Evolutionary conservation across 2,797 vertebrate species (phyloP).

Genomic region (Sebastes reedi): DNA sequence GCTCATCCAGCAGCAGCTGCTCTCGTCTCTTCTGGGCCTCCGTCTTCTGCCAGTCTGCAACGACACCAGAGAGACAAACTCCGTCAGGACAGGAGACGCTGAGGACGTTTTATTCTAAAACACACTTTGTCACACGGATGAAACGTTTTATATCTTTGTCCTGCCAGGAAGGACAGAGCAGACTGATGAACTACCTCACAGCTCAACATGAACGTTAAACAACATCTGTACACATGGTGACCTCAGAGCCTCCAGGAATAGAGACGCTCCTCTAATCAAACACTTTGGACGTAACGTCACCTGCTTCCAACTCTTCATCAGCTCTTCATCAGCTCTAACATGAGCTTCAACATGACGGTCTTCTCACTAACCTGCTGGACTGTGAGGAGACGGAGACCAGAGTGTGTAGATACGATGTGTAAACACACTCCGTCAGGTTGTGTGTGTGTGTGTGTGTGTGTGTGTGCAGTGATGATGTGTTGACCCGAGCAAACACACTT

Average conservation of each 20-base stretch:
- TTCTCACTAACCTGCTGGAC: constrained; percentile 19
- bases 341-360: neutral
- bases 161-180: neutral
- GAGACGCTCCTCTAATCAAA: neutral
- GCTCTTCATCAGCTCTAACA: too few relatives aligned
- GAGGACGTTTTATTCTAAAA: neutral
- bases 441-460: constrained; percentile 26
- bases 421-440: constrained; percentile 23
- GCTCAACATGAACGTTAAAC: neutral
- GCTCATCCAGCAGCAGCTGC: constrained; percentile 95
- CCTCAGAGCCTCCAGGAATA: neutral
- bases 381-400: neutral
- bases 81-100: constrained; percentile 10
- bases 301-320: neutral
- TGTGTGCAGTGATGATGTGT: constrained; percentile 1
- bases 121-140: neutral
- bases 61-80: constrained; percentile 24
- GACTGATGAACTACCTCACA: neutral
- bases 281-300: neutral
- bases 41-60: constrained; percentile 96
- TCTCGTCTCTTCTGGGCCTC: constrained; percentile 97
- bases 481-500: constrained; percentile 43
- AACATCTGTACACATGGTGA: neutral
- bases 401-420: neutral
- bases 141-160: neutral